Evolutionary conservation across 2,113 vertebrate species (phyloP).

Genomic region (Mus spicilegus): DNA sequence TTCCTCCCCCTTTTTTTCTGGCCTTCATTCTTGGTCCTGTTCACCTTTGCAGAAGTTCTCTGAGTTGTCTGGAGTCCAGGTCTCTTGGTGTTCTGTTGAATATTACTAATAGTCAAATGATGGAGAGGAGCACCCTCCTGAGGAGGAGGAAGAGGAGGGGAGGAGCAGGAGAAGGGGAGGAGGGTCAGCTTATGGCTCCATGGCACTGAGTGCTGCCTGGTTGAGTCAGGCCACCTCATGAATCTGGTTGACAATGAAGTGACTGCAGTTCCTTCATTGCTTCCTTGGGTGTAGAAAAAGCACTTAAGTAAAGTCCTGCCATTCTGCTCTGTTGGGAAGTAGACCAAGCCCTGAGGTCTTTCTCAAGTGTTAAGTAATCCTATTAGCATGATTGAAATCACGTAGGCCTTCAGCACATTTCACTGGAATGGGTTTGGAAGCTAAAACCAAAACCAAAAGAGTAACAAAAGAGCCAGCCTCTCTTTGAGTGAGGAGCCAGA

Average conservation of each 20-base stretch:
- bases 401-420: background rate
- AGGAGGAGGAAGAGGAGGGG: too few relatives aligned
- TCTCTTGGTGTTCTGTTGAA: background rate
- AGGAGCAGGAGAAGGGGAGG: too few relatives aligned
- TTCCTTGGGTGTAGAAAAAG: background rate
- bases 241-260: background rate
- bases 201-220: background rate
- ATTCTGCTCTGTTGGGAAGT: background rate
- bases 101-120: background rate
- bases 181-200: rapidly evolving
- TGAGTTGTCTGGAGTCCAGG: background rate
- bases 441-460: background rate
- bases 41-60: background rate
- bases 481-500: background rate
- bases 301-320: background rate
- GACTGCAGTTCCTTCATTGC: background rate
- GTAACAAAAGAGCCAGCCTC: background rate
- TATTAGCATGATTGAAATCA: background rate
- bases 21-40: background rate
- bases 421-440: background rate
- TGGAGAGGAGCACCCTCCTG: background rate
- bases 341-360: background rate
- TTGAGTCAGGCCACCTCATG: background rate
- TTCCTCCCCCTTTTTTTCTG: background rate
- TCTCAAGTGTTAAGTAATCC: background rate